Evolutionary conservation across 2,888 invertebrate species (phyloP).

Genomic region (Polydesmus complanatus): DNA sequence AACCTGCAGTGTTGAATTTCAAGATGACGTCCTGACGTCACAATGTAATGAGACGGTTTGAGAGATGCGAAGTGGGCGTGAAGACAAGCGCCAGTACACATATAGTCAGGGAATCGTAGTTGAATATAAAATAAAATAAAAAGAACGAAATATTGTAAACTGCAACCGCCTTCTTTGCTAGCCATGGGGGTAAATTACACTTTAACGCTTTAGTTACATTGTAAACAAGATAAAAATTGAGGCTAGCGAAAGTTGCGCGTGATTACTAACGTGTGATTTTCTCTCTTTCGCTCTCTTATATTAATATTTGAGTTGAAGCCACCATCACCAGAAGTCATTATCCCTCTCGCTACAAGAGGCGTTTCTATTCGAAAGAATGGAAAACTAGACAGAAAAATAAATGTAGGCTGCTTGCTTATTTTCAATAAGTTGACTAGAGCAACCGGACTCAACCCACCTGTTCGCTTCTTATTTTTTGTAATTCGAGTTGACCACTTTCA

Average conservation of each 20-base stretch:
- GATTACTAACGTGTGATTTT: background rate
- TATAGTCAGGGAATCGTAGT: background rate
- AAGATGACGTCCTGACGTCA: background rate
- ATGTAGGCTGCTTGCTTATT: too few relatives aligned
- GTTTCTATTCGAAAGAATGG: too few relatives aligned
- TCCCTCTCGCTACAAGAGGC: too few relatives aligned
- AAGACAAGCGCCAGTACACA: background rate
- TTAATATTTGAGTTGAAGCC: background rate
- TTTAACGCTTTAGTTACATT: constrained; percentile 13
- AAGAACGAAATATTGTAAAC: background rate
- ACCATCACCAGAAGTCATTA: background rate
- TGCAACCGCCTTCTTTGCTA: background rate
- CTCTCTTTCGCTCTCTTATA: too few relatives aligned
- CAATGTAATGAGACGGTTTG: background rate
- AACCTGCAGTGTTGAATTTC: background rate
- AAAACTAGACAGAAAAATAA: too few relatives aligned
- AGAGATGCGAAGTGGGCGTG: constrained; percentile 5
- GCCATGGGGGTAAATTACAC: constrained; percentile 1
- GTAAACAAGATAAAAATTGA: constrained; percentile 12
- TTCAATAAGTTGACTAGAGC: too few relatives aligned
- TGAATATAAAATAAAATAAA: too few relatives aligned
- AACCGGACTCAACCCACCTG: too few relatives aligned
- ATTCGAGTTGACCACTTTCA: too few relatives aligned
- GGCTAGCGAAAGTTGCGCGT: constrained; percentile 4
- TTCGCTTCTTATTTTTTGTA: too few relatives aligned